Evolutionary conservation across 2,888 invertebrate species (phyloP).

Genomic region (Euphydryas editha): DNA sequence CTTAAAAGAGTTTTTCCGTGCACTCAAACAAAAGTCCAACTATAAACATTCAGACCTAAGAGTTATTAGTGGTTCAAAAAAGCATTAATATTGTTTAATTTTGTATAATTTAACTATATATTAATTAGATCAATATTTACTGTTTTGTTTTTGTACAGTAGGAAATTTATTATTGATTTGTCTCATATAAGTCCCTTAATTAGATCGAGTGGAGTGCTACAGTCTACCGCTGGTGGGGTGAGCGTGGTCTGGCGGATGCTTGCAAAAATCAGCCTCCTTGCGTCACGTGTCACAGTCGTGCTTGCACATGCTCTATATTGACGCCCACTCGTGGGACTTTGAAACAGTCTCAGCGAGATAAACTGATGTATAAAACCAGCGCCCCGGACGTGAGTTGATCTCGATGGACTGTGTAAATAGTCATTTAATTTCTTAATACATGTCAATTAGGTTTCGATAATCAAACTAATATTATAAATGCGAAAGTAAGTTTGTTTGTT

Average conservation of each 20-base stretch:
- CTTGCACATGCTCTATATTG: slow-evolving; percentile 58
- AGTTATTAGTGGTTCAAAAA: no score
- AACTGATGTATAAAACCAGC: slow-evolving; percentile 51
- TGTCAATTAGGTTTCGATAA: no score
- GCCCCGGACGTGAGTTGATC: slow-evolving; percentile 55
- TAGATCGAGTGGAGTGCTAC: slow-evolving; percentile 61
- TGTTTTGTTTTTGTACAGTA: neutral
- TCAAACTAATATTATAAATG: no score
- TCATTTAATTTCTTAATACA: neutral
- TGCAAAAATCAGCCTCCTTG: slow-evolving; percentile 50
- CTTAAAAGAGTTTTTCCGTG: no score
- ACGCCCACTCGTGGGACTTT: slow-evolving; percentile 55
- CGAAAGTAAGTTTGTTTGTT: no score
- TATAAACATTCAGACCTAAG: no score
- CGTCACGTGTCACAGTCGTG: slow-evolving; percentile 49
- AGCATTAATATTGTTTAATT: no score
- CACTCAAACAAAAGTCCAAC: no score
- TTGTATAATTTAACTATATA: no score
- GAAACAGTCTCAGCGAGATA: slow-evolving; percentile 4
- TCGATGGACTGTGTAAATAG: neutral
- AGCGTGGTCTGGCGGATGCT: slow-evolving; percentile 45
- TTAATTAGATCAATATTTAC: no score
- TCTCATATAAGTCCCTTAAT: neutral
- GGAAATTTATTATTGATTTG: no score
- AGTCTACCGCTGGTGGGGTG: slow-evolving; percentile 54